phyloP scores from a whole-genome alignment of 2,113 vertebrate species.

The Spheniscus mendiculus region DNA sequence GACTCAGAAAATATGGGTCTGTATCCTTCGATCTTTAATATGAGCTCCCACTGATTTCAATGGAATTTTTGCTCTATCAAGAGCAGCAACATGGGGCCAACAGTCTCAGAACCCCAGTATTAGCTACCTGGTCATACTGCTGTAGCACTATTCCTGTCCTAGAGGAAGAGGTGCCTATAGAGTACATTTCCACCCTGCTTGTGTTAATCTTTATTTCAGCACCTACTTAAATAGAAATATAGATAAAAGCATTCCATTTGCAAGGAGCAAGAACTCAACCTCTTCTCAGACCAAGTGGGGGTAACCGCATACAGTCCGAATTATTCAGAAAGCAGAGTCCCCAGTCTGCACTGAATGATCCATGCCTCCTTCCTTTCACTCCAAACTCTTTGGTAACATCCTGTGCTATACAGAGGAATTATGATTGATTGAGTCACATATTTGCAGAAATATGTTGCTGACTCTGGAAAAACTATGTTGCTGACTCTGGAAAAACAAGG shows the following conservation, averaged over 20 bases:
- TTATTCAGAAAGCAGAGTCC: not conserved
- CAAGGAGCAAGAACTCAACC: constrained; percentile 1
- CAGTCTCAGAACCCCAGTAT: not conserved
- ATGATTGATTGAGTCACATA: accelerated
- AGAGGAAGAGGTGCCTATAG: not conserved
- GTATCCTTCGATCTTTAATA: not conserved
- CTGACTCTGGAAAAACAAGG: not conserved
- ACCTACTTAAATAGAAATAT: constrained; percentile 18
- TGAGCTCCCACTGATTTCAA: not conserved
- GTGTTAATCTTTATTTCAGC: constrained; percentile 50
- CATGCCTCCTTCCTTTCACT: not conserved
- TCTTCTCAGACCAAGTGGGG: not conserved
- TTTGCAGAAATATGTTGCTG: not conserved
- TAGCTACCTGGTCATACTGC: not conserved
- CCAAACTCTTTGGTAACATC: not conserved
- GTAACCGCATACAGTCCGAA: not conserved
- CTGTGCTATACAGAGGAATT: not conserved
- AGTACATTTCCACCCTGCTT: not conserved
- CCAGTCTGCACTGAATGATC: not conserved
- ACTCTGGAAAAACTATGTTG: not conserved
- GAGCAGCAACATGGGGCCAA: not conserved
- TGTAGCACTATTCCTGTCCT: not conserved
- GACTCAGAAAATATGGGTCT: not conserved
- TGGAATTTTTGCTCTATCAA: not conserved
- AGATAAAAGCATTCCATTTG: constrained; percentile 16